Base-by-base conservation (phyloP, 2,797 vertebrate species). In the Leptodactylus fallax region DNA sequence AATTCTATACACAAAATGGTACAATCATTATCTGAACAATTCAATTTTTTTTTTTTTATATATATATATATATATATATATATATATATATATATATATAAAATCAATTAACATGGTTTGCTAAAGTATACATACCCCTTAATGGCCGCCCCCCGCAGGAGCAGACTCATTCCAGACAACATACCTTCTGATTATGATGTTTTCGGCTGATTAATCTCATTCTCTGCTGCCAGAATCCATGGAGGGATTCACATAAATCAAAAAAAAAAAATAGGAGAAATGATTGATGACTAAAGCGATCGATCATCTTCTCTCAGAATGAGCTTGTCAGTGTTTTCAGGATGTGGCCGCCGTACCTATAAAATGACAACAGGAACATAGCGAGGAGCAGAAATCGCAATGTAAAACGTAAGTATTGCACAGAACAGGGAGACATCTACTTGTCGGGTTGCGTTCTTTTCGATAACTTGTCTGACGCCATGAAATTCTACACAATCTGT, bases 221-320 rank as follows among this genome's bases (percentile, higher is more conserved):
- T 67, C 79, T 45, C 56, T 67, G 77, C 56, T 80, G 77, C 77
- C 77, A 19, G 23, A 1, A 56, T 80, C 51, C 49, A 49, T 74
- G 65, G 79, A 21, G 79, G 60, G 63, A 60, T 45, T 72, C 19
- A 86, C 51, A 86, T 71, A 72, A 79, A 86, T 79, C 47, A 81
- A 86, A 17, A 63, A 47, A 27, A 47, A 27, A 45, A 53, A n/a
- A 13, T 3, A 17, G 51, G 3, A 7, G 53, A 86, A 69, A 56
- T 80, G 61, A 79, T 25, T 61, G 77, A 58, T 72, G 78, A 79
- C 51, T 67, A 13, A 49, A 19, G 3, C 2, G 63, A 25, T 23
- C 10, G 23, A 12, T 23, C 10, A 23, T 25, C 63, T 23, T 13
- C 23, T 13, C n/a, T 63, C 8, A n/a, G 6, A 21, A 25, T 36